Percentiles rank a stretch among this genome's conserved stretches.
These are phyloP conservation scores for Phoeniculus purpureus DNA, from an alignment of 2,797 vertebrate species.

Conservation along the genomic window DNA sequence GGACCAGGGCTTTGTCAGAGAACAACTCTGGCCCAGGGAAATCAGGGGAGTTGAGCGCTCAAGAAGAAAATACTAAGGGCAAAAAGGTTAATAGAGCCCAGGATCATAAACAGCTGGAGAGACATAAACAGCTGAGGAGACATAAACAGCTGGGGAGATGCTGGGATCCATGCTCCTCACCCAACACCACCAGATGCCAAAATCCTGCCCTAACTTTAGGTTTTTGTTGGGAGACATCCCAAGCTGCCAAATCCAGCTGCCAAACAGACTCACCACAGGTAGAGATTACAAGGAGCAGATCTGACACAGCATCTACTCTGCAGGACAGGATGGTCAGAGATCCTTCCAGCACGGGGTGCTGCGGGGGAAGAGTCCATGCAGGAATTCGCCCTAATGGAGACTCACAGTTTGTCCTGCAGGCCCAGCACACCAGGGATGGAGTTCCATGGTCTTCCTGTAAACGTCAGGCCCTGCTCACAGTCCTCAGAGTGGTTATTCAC, in stretches of 20 bases:
- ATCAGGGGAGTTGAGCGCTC: background rate
- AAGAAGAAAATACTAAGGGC: background rate
- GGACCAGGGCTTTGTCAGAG: background rate
- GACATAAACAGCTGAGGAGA: background rate
- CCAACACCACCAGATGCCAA: background rate
- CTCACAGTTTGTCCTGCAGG: background rate
- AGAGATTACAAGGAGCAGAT: background rate
- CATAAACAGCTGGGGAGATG: background rate
- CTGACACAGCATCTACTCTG: background rate
- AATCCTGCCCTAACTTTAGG: background rate
- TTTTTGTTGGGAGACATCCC: background rate
- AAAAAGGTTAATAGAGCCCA: background rate
- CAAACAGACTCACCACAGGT: background rate
- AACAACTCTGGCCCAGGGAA: background rate
- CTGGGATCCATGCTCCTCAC: fast-evolving
- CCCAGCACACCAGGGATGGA: background rate
- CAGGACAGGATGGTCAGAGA: background rate
- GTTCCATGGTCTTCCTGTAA: background rate
- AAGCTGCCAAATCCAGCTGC: background rate
- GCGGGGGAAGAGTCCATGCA: fast-evolving
- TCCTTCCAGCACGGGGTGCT: background rate
- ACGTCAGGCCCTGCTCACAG: background rate
- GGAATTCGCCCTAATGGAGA: background rate
- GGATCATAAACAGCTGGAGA: background rate
- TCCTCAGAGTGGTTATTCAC: background rate